Percentiles rank a stretch among this genome's conserved stretches.
These are phyloP conservation scores for Oreortyx pictus DNA, from an alignment of 2,797 vertebrate species.

Conservation along the genomic window DNA sequence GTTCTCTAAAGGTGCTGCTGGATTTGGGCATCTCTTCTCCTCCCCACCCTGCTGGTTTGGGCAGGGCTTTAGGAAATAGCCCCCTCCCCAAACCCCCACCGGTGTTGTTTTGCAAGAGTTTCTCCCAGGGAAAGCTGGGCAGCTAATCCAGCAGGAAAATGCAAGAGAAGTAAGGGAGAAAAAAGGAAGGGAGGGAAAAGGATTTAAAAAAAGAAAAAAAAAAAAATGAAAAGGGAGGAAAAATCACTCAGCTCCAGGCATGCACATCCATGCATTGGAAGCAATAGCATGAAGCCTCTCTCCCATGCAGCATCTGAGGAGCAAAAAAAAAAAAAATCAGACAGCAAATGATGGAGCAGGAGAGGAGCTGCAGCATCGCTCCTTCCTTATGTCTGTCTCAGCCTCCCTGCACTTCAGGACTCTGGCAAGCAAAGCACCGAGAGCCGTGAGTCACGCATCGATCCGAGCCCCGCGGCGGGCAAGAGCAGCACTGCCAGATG, in stretches of 20 bases:
- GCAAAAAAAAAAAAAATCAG: neutral
- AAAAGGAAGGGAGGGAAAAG: conserved; percentile 19
- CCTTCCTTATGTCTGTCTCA: neutral
- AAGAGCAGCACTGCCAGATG: conserved; percentile 13
- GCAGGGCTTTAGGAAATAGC: conserved; percentile 50
- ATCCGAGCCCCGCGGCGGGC: neutral
- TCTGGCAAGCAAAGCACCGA: neutral
- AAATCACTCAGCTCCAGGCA: neutral
- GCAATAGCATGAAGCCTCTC: neutral
- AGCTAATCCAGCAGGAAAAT: conserved; percentile 46
- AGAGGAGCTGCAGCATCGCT: neutral
- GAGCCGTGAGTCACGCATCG: neutral
- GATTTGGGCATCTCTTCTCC: conserved; percentile 22
- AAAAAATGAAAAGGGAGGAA: neutral
- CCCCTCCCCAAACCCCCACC: neutral
- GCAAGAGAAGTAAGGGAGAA: neutral
- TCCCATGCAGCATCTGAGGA: neutral
- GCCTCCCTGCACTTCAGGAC: neutral
- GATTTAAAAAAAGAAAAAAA: neutral
- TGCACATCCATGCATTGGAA: neutral
- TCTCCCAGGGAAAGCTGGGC: conserved; percentile 33
- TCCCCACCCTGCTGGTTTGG: conserved; percentile 35
- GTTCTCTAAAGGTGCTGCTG: conserved; percentile 5
- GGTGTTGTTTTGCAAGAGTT: neutral
- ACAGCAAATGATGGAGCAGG: neutral